Evolutionary conservation across 1,140 invertebrate species (phyloP), one percentile per base, ranked within the genome.

Genomic region (Zophobas morio): DNA sequence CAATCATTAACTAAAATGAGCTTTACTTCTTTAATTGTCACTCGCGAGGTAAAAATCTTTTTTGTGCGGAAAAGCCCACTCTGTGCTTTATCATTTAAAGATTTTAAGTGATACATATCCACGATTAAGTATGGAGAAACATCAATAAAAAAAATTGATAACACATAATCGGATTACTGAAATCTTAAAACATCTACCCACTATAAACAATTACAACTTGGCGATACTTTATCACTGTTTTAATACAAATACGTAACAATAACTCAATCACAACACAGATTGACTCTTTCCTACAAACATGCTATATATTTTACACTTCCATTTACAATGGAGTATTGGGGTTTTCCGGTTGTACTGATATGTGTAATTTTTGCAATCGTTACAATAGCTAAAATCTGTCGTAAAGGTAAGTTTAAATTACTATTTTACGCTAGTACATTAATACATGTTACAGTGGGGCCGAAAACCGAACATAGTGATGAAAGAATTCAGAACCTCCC

Each of bases 281-380:
- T 4, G 20, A 8, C 42, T 46, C 0, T 46, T 0, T 51, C n/a
- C 6, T 6, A n/a, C 49, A 20, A 6, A 51, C 20, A 34, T 20
- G 46, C 42, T 36, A 70, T 46, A 47, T 39, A 37, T 56, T 2
- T 33, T 54, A 32, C 6, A 73, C 33, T 73, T 49, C 35, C 33
- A 34, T 35, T 33, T 20, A 49, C 20, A 47, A 73, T 73, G 71
- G 47, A 73, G 39, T 73, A 53, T 40, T 73, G 71, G 71, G 47
- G 34, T 54, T 54, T 37, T 39, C 4, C 20, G 1, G 5, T 73
- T 8, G 39, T 73, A 33, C 8, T 73, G 8, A 49, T 35, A 6
- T n/a, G 33, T 34, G 40, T 73, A 1, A 6, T 73, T 37, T 1
- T 54, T 53, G 6, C 56, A 35, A 73, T 73, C 33, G 36, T 40